Base-by-base conservation (phyloP, 2,113 vertebrate species). In the Sturnira hondurensis region DNA sequence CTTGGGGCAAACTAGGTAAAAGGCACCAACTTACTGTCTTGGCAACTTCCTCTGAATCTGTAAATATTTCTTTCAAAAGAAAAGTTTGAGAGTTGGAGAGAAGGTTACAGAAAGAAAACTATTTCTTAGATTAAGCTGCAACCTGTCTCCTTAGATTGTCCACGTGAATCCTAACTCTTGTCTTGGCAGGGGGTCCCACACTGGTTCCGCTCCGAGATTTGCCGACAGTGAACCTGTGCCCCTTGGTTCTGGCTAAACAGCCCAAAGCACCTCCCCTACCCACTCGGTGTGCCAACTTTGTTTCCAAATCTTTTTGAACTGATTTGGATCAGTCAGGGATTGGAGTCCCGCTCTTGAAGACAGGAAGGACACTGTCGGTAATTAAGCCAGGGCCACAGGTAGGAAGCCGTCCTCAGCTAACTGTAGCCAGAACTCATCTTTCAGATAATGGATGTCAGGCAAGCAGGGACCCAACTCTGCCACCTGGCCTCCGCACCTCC, bases 31-130 rank as follows among this genome's bases (percentile, higher is more conserved):
- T 36, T n/a, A 61, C 20, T 52, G 16, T 31, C 56, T 83, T 86
- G 31, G 50, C 38, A 74, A 45, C 38, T 76, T 50, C 68, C 81
- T 54, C 3, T 74, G 45, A 80, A 63, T 70, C 70, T 70, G 26
- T 83, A 94, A 78, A 41, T 82, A 74, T 65, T 82, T 90, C n/a
- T n/a, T n/a, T n/a, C 68, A 92, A 73, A 83, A 80, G 50, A 47
- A 73, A 89, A 73, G 63, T 86, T 52, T 14, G 90, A 52, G 68
- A 47, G 9, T 33, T 86, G 20, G 9, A 5, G 58, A 70, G 13
- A 33, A 45, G 20, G 26, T 70, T 82, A 20, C 81, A 73, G 78
- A 54, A 84, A 78, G 61, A 71, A 71, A 92, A 56, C 5, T 19
- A 71, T n/a, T 63, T 11, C 19, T 92, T 63, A 45, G 58, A 83